Evolutionary conservation across 2,888 invertebrate species (phyloP).

Genomic region (Sminthurinus aureus): DNA sequence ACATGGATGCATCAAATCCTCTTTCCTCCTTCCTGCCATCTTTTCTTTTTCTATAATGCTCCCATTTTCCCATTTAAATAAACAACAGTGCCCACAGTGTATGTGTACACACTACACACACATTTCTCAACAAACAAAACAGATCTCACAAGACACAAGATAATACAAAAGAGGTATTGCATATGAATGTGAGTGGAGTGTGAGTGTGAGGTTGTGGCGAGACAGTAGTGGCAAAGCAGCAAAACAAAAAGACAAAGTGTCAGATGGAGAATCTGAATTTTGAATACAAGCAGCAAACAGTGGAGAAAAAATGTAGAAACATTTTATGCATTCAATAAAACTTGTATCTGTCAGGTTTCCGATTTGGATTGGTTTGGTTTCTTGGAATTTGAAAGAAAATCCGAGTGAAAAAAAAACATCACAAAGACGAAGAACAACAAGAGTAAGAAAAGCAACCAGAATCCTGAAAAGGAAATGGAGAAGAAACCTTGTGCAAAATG

Average conservation of each 20-base stretch:
- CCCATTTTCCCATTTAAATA: not conserved
- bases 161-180: not conserved
- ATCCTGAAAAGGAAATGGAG: not conserved
- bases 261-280: not conserved
- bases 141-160: not conserved
- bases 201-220: not conserved
- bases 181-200: not conserved
- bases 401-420: not conserved
- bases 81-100: not conserved
- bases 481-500: too few relatives aligned
- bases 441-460: not conserved
- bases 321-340: not conserved
- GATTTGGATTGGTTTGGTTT: not conserved
- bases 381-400: not conserved
- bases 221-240: not conserved
- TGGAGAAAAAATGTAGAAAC: not conserved
- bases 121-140: not conserved
- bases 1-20: not conserved
- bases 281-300: not conserved
- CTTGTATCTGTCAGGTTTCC: not conserved
- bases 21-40: too few relatives aligned
- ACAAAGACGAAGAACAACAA: not conserved
- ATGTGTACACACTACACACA: too few relatives aligned
- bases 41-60: too few relatives aligned
- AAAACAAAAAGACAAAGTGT: not conserved